Conservation (phyloP, 2,888 invertebrate genomes). For the Phortica magna region DNA sequence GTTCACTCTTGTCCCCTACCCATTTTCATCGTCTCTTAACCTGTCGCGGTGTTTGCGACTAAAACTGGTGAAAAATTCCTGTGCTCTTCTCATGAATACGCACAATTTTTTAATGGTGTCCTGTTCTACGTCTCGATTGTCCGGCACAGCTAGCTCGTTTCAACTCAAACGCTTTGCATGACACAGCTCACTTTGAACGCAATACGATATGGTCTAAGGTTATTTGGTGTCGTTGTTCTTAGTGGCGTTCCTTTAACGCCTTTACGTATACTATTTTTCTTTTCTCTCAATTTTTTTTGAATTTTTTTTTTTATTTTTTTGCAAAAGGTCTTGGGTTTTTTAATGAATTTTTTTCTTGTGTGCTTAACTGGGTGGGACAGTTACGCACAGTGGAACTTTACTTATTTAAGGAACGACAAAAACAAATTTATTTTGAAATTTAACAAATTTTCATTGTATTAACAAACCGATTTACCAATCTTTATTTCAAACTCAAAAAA, state of each 20-base stretch:
- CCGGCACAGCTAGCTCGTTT: background rate
- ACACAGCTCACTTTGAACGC: background rate
- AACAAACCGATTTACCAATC: too few relatives aligned
- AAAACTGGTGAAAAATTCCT: slow-evolving; percentile 17
- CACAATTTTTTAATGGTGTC: slow-evolving; percentile 56
- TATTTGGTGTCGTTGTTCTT: background rate
- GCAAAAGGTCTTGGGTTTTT: background rate
- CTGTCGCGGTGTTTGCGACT: slow-evolving; percentile 17
- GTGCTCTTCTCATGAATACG: slow-evolving; percentile 46
- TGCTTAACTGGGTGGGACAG: slow-evolving; percentile 24
- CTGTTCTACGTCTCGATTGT: slow-evolving; percentile 28
- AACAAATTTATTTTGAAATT: too few relatives aligned
- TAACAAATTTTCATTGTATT: too few relatives aligned
- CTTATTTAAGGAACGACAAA: background rate
- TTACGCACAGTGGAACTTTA: slow-evolving; percentile 8
- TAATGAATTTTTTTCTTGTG: slow-evolving; percentile 32
- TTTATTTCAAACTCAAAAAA: too few relatives aligned
- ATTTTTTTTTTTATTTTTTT: slow-evolving; percentile 15
- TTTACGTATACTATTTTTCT: slow-evolving; percentile 26
- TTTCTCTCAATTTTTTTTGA: slow-evolving; percentile 5
- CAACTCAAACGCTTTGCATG: slow-evolving; percentile 23
- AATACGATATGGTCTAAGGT: slow-evolving; percentile 9
- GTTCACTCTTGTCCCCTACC: slow-evolving; percentile 33
- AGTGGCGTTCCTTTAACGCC: slow-evolving; percentile 33
- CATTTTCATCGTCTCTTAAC: background rate